Base-by-base conservation (phyloP, 2,888 invertebrate genomes). In the Antheraea yamamai region DNA sequence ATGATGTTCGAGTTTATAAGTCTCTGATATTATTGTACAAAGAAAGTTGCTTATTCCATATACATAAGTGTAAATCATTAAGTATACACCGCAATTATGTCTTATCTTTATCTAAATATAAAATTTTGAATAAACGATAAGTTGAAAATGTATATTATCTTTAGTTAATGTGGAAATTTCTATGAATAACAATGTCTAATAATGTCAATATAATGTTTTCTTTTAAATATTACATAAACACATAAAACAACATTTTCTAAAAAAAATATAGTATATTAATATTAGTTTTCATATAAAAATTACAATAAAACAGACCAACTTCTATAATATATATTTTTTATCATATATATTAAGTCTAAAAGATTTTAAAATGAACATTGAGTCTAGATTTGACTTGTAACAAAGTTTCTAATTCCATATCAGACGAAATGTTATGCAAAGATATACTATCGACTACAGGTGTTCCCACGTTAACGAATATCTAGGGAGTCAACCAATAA, bases 391-490 rank as follows among this genome's bases (percentile, higher is more conserved):
- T 81, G 85, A 85, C 80, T 81, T 85, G 86, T 84, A 84, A 85
- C 85, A 79, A 88, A 89, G 85, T 88, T 87, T 79, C 78, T 78
- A 81, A 84, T 83, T 85, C 83, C 83, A 85, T 83, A 83, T 80
- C 83, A 77, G 64, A 30, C 18, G 76, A 85, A 85, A 84, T 85
- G 87, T 84, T 87, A 81, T 80, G 82, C 80, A 64, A 85, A 87
- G 87, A 87, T 84, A 85, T 87, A 87, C 80, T 86, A 85, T 86
- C 83, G 80, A 73, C 75, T 84, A 84, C 89, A 88, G 89, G 85
- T 88, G 88, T 81, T 83, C 79, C 76, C 26, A 26, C 14, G 64
- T 16, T 16, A 66, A 30, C 23, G 12, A 23, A 12, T 61, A 23
- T 23, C 16, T 30, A 66, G 14, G 16, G 0, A 84, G 88, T 87